Evolutionary conservation across 2,797 vertebrate genomes (phyloP), one percentile per base, ranked within the genome.

Genomic region (Sebastiscus albofasciatus): DNA sequence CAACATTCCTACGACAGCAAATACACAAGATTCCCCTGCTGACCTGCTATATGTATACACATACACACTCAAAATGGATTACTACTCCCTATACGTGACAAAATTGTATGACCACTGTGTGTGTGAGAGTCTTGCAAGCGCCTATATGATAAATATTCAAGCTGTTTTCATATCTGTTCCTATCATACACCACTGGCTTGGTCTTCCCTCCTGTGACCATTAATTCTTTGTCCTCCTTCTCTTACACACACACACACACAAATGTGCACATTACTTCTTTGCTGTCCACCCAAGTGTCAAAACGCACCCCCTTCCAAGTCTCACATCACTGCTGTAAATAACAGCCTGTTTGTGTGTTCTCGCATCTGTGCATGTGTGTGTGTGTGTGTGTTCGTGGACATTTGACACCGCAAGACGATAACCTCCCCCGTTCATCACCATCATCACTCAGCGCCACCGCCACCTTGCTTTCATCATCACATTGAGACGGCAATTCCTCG

Each of bases 391-490:
- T 61, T 9, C 49, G 72, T 77, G 64, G 46, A 70, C 55, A 36
- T 87, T 81, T 85, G 84, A 88, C 87, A 82, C 82, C 2, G 29
- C 54, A 61, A 73, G 77, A 69, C 31, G 61, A 78, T 86, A 86
- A 91, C 86, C 84, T 90, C 71, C 67, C 54, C 77, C 24, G 72
- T 89, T 92, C 91, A 90, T 93, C 87, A 81, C 80, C 71, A 85
- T 85, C 92, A 92, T 91, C 87, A 77, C 83, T 87, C 87, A 83
- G 76, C 31, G 33, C 71, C 49, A 2, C 24, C 27, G 54, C 72
- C 71, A 71, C 90, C 77, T 81, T 89, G 87, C 90, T 87, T 92
- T 89, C 89, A 92, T 94, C 92, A 86, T 90, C 87, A 83, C 76
- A 84, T 73, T 64, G 60, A 85, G 81, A 87, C 80, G 7, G 77